phyloP scores from a whole-genome alignment of 2,888 invertebrate species.

The Helobdella robusta region DNA sequence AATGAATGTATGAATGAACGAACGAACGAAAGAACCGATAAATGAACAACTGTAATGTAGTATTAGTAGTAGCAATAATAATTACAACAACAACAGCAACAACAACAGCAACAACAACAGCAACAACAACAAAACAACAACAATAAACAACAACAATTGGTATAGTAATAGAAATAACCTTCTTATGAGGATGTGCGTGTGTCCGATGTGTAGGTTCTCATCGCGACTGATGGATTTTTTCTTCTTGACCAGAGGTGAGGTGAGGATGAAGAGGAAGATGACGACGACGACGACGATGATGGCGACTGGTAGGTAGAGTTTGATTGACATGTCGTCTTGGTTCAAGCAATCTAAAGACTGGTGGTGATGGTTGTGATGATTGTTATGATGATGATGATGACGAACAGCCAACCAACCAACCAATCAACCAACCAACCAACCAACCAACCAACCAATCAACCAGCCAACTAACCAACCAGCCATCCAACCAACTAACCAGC shows the following conservation, averaged over 20 bases:
- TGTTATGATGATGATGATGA: background rate
- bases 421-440: no score
- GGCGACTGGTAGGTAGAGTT: background rate
- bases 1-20: background rate
- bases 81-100: no score
- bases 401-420: no score
- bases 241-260: slow-evolving; percentile 7
- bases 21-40: no score
- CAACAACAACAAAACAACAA: background rate
- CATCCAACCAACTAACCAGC: no score
- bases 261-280: slow-evolving; percentile 15
- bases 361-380: background rate
- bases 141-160: background rate
- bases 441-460: no score
- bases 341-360: slow-evolving; percentile 7
- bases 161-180: background rate
- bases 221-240: background rate
- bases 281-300: slow-evolving; percentile 3
- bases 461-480: no score
- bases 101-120: no score
- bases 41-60: no score
- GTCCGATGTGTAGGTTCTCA: slow-evolving; percentile 21
- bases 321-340: background rate
- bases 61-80: no score
- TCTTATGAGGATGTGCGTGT: slow-evolving; percentile 15